Evolutionary conservation across 2,888 invertebrate species (phyloP), one percentile per base, ranked within the genome.

Genomic region (Microchrysa polita): DNA sequence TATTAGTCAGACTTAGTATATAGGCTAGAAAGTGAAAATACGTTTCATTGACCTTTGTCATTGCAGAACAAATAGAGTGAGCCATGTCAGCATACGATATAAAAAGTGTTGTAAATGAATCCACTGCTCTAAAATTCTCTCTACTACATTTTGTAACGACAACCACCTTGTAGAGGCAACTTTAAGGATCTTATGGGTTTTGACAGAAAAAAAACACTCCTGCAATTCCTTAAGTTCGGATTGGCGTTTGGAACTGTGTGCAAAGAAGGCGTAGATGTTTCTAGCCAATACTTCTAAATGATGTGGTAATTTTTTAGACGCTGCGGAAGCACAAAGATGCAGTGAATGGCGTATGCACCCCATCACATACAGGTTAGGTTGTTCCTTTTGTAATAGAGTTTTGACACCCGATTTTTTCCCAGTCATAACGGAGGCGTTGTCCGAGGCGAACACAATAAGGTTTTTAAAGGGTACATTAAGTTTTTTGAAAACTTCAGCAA

Each of bases 321-420:
- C 80, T 52, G 76, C 77, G 12, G 80, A 79, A 44, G 79, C 72
- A 53, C 79, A 79, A 22, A 80, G 73, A 74, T 79, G 76, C 20
- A 79, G 72, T 5, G 79, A 78, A 75, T 80, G 81, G 60, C 80
- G 81, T n/a, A 77, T 76, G 76, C 80, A 80, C 60, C 78, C 79
- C 27, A 79, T 72, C 0, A 79, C 77, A 77, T 78, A 80, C 53
- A 80, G 69, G 67, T 78, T 53, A 14, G 79, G 78, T 18, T 77
- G 52, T 20, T 77, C 65, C 67, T 74, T 59, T 74, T 74, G 67
- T 22, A 80, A 76, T 57, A 74, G 74, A 16, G 75, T 53, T 72
- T 78, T 65, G 2, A 80, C 77, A 12, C 79, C 78, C 34, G 73
- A 73, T 52, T 75, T 77, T 23, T 74, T 76, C 2, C 78, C 80